Evolutionary conservation across 2,113 vertebrate genomes (phyloP), one percentile per base, ranked within the genome.

Genomic region (Trachemys scripta): DNA sequence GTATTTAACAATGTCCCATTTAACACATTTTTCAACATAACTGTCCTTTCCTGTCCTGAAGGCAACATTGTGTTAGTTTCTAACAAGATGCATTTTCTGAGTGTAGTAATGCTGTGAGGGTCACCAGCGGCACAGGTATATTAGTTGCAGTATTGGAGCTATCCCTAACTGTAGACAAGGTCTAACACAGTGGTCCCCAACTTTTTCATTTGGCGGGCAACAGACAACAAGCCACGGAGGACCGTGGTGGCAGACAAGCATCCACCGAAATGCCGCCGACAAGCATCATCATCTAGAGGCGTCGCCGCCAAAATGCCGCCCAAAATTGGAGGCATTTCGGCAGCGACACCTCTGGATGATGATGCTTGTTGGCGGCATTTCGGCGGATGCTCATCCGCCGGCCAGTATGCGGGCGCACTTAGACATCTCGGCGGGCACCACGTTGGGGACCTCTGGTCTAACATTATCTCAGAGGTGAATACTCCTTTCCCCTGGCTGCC

Each of bases 401-500:
- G 42, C 42, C 45, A 45, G 45, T 45, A 45, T 45, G 45, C 45
- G 45, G 45, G 45, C 45, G 45, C 45, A 45, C 45, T 45, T 45
- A 45, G 45, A 6, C 45, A 6, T 2, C 45, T 45, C 6, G 45
- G 45, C 45, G 45, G 45, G 45, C 45, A 45, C 45, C 45, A 45
- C 45, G 45, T 45, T 45, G 45, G 45, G 45, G 51, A 47, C 6
- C 47, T 9, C 47, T 47, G 38, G 22, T 45, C 72, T 76, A 76
- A 42, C 24, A 57, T 38, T 5, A 57, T 38, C 38, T 27, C 29
- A 27, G 51, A 38, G 24, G 1, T 13, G 62, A 91, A 57, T 10
- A 38, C 80, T 95, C 80, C 89, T 95, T 86, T 25, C 38, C 78
- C 45, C 65, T 78, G 76, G 56, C 80, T 90, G 50, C 83, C 93